Percentiles rank a stretch among this genome's conserved stretches.
Conservation (phyloP, 2,797 vertebrate species). For the Balearica regulorum region DNA sequence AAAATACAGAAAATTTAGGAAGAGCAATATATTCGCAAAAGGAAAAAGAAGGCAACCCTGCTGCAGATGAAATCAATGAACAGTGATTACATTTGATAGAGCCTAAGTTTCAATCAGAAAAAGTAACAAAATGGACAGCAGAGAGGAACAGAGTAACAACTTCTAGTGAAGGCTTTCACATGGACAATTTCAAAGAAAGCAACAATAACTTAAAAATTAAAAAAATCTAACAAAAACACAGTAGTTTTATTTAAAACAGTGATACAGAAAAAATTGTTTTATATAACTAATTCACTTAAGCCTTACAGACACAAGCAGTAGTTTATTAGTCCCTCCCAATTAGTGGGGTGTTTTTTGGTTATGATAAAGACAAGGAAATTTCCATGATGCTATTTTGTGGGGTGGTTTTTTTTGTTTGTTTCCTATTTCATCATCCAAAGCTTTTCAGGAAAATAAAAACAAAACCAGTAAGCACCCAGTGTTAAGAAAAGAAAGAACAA, state of each 20-base stretch:
- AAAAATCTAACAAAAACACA: background rate
- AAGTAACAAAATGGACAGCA: background rate
- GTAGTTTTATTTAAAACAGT: background rate
- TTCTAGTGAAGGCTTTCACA: background rate
- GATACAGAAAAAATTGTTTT: background rate
- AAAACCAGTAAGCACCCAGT: background rate
- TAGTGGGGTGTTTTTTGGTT: background rate
- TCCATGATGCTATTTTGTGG: background rate
- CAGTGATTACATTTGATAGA: background rate
- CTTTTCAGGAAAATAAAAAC: background rate
- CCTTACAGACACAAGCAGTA: background rate
- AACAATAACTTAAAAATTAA: background rate
- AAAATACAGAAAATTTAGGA: background rate
- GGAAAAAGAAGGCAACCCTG: background rate
- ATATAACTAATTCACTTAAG: background rate
- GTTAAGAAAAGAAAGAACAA: background rate
- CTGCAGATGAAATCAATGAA: background rate
- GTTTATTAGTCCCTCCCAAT: background rate
- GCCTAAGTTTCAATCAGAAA: background rate
- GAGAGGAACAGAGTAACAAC: background rate
- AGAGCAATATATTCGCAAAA: background rate
- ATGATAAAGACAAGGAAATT: background rate
- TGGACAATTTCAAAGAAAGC: background rate
- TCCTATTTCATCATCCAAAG: background rate
- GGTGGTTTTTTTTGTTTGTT: background rate